These are phyloP conservation scores for Stichopus horrens DNA, from an alignment of 53 echinoderm and acorn worm genomes.

Conservation along the genomic window DNA sequence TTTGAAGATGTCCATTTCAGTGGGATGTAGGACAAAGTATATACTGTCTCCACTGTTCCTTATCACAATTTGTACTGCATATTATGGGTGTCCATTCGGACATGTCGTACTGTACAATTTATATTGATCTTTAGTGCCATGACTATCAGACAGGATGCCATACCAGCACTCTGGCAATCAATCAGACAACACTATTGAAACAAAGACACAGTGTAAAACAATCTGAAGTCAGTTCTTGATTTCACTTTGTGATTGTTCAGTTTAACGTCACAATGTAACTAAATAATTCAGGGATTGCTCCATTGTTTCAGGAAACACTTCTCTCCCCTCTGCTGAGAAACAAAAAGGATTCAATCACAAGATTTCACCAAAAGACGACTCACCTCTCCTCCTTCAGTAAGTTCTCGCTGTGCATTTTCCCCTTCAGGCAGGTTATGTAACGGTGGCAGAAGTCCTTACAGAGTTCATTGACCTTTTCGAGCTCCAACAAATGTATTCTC, in stretches of 20 bases:
- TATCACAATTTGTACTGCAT: too few relatives aligned
- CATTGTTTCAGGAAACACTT: not conserved
- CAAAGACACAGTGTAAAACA: too few relatives aligned
- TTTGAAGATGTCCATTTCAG: too few relatives aligned
- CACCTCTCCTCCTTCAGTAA: conserved; percentile 78
- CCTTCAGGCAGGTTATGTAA: conserved; percentile 94
- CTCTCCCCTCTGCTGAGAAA: not conserved
- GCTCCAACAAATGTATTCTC: conserved; percentile 83
- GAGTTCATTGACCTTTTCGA: conserved; percentile 99
- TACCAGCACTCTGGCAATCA: too few relatives aligned
- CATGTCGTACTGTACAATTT: too few relatives aligned
- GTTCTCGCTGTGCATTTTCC: conserved; percentile 98
- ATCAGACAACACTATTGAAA: too few relatives aligned
- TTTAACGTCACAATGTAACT: not conserved
- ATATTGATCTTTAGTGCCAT: too few relatives aligned
- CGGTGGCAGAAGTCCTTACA: conserved; percentile 99
- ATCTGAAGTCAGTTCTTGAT: too few relatives aligned
- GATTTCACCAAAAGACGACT: not conserved
- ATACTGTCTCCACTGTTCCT: too few relatives aligned
- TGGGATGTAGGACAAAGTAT: too few relatives aligned
- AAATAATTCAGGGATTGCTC: not conserved
- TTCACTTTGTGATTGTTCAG: not conserved
- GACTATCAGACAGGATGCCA: too few relatives aligned
- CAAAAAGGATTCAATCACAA: not conserved
- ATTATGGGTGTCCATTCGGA: too few relatives aligned